Evolutionary conservation across 1,140 invertebrate species (phyloP).

Genomic region (Hestina assimilis): DNA sequence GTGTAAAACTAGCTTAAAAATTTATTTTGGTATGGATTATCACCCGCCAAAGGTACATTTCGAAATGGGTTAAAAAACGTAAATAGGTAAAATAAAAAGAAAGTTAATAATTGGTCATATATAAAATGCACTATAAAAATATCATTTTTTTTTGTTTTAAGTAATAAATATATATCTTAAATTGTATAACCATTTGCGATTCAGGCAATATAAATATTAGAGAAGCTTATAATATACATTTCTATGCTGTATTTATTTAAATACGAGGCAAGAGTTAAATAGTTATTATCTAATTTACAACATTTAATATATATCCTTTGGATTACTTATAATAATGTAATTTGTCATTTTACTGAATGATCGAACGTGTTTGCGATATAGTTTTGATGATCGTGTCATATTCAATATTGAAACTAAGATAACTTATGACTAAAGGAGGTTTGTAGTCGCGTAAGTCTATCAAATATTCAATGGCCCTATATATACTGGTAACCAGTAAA

Average conservation of each 20-base stretch:
- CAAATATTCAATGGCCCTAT: too few relatives aligned
- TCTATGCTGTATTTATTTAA: neutral
- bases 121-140: constrained; percentile 26
- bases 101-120: neutral
- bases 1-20: too few relatives aligned
- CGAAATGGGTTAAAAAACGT: neutral
- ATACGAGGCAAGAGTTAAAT: neutral
- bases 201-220: constrained; percentile 6
- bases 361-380: neutral
- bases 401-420: too few relatives aligned
- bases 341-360: too few relatives aligned
- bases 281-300: neutral
- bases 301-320: neutral
- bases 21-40: too few relatives aligned
- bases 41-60: neutral
- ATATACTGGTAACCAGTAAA: too few relatives aligned
- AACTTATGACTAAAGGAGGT: too few relatives aligned
- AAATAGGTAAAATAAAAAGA: neutral
- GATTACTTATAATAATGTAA: too few relatives aligned
- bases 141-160: neutral
- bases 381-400: neutral
- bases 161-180: neutral
- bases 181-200: neutral
- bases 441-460: too few relatives aligned
- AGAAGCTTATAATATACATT: neutral